These are phyloP conservation scores for Prochilodus magdalenae DNA, from an alignment of 2,113 vertebrate species.

Conservation along the genomic window DNA sequence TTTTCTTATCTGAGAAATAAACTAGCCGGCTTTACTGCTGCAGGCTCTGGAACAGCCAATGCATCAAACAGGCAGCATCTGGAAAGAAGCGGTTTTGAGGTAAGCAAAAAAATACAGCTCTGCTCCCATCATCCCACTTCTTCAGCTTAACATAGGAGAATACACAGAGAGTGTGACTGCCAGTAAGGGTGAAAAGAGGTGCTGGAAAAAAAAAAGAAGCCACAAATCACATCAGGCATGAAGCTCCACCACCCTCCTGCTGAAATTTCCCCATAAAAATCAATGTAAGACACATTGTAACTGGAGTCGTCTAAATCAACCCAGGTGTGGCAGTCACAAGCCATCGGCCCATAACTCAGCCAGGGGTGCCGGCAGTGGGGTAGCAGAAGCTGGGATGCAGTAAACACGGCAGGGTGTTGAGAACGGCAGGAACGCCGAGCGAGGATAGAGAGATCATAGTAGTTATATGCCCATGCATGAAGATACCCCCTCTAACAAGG, in stretches of 20 bases:
- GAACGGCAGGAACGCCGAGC: neutral
- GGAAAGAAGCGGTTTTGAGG: neutral
- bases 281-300: constrained; percentile 25
- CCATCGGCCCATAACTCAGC: constrained; percentile 16
- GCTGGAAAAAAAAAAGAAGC: neutral
- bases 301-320: constrained; percentile 36
- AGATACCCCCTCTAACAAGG: no score
- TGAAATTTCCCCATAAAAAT: constrained; percentile 49
- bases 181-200: neutral
- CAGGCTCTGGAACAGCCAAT: neutral
- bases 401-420: neutral
- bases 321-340: constrained; percentile 13
- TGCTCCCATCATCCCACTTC: neutral
- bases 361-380: neutral
- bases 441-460: neutral
- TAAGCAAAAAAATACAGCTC: neutral
- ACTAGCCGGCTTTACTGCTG: neutral
- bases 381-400: neutral
- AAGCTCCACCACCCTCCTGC: constrained; percentile 10
- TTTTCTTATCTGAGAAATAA: neutral
- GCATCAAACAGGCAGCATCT: neutral
- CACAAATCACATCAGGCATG: constrained; percentile 41
- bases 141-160: neutral
- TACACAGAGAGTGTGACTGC: neutral
- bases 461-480: neutral